Base-by-base conservation (phyloP, 2,888 invertebrate species). In the Synergus umbraculus region DNA sequence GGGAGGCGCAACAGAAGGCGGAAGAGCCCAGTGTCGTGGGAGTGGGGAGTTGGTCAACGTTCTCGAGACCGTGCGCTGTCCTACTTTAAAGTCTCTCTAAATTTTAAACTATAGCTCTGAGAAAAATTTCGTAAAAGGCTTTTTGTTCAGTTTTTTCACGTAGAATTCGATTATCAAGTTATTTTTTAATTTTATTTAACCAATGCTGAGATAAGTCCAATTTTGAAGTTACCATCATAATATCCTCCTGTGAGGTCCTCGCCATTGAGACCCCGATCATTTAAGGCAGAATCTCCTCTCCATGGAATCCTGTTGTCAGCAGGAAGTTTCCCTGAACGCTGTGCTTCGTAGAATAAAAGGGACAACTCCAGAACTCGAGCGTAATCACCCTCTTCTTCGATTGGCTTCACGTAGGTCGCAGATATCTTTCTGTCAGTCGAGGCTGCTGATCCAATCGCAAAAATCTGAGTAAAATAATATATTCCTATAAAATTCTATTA, bases 171-270 rank as follows among this genome's bases (percentile, higher is more conserved):
- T n/a, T n/a, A 1, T n/a, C 1, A n/a, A 8, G n/a, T 49, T 54
- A 54, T n/a, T 54, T 9, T 54, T 8, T n/a, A 1, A 9, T 9
- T n/a, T n/a, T 8, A 29, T 5, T 10, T 5, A 66, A 18, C 37
- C 18, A 41, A 58, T 43, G 7, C 41, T 46, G n/a, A 64, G 10
- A 29, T 66, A 22, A 15, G n/a, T 54, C 9, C 3, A 49, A 10
- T 54, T 37, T 37, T 43, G 12, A 64, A 80, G 83, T 88, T 89
- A 94, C 94, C 94, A 86, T 94, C 94, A 85, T 94, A 94, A 86
- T 94, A 94, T 46, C 94, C 94, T 58, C 94, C 94, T 60, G 93
- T 93, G 60, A 94, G 89, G 84, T 94, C 94, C 84, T 94, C 93
- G 29, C 93, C 94, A 81, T 93, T 90, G 18, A 88, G 84, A 1